Evolutionary conservation across 2,797 vertebrate genomes (phyloP).

Genomic region (Toxotes lorentzi): DNA sequence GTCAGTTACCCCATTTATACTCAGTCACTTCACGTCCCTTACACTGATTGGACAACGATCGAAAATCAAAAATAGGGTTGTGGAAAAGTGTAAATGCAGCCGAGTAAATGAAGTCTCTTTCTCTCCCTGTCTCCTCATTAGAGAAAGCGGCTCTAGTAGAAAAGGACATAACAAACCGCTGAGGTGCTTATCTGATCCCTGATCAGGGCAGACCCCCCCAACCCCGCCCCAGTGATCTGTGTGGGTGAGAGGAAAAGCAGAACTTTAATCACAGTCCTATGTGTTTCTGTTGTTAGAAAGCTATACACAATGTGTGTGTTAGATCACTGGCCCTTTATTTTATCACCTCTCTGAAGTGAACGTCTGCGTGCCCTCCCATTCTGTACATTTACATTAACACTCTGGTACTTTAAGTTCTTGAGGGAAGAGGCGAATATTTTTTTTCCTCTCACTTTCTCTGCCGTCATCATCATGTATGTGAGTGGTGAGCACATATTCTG

Average conservation of each 20-base stretch:
- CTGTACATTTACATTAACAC: not conserved
- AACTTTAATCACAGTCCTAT: no score
- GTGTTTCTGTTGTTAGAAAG: no score
- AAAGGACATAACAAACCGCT: not conserved
- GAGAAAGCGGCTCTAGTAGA: no score
- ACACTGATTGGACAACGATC: no score
- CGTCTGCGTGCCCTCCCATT: not conserved
- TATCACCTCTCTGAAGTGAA: not conserved
- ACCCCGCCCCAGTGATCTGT: no score
- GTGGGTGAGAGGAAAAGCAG: no score
- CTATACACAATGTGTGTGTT: not conserved
- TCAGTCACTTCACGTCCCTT: no score
- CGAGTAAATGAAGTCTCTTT: no score
- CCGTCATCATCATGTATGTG: not conserved
- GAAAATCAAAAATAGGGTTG: no score
- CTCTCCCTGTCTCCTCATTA: no score
- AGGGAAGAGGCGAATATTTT: not conserved
- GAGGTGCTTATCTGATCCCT: not conserved
- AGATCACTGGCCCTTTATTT: constrained; percentile 3
- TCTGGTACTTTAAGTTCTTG: not conserved
- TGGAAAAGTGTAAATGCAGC: no score
- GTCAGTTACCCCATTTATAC: no score
- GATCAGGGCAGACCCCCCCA: not conserved
- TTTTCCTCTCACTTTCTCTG: not conserved
- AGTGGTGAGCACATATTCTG: not conserved